Base-by-base conservation (phyloP, 2,888 invertebrate genomes). In the Automeris io region DNA sequence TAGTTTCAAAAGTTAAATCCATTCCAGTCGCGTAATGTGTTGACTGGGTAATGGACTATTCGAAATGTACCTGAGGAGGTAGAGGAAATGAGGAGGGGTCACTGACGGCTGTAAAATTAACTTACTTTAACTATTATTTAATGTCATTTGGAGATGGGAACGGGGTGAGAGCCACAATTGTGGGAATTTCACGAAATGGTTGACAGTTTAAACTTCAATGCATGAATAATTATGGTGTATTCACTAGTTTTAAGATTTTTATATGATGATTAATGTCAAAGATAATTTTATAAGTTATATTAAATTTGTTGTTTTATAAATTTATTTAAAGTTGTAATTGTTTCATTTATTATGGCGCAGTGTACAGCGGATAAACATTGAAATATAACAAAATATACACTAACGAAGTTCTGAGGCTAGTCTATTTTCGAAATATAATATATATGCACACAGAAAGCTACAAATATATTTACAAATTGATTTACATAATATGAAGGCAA, bases 41-140 rank as follows among this genome's bases (percentile, higher is more conserved):
- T 61, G 62, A 61, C 66, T 59, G 57, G 56, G 65, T 75, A 75
- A 76, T 77, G 71, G 63, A 54, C 57, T 54, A 57, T 57, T 59
- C 53, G 42, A 62, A 64, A 65, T 59, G 47, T 56, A 62, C 57
- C 46, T 43, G 52, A 47, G 46, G 49, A 36, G 46, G 41, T 42
- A 39, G 49, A 47, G 47, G 51, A 45, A 49, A 54, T 52, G 54
- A 50, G 54, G 51, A 55, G 59, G 55, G 60, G 60, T 60, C 59
- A 65, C 62, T 57, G 57, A 51, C 47, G 54, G 57, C 57, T 61
- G 62, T 70, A 62, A 75, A 76, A 74, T 74, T 71, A 76, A 66
- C 63, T 74, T 67, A 70, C 68, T 74, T 72, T 75, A 76, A 75
- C 76, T 72, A 74, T 76, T 75, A 76, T 78, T 78, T 76, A 78